Evolutionary conservation across 2,797 vertebrate species (phyloP).

Genomic region (Esox lucius): DNA sequence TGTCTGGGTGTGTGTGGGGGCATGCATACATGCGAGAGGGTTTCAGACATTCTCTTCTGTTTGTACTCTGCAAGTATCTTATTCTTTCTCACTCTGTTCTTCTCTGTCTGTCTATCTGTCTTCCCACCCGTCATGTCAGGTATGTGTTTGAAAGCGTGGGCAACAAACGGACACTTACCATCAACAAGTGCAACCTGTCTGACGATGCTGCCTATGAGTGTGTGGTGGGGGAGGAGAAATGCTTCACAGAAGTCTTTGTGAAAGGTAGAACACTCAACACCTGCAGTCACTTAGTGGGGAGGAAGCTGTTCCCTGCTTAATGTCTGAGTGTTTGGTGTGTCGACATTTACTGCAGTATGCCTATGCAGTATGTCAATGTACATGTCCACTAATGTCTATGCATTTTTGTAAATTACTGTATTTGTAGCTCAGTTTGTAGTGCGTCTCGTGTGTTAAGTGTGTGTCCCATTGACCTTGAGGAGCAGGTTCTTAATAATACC

Average conservation of each 20-base stretch:
- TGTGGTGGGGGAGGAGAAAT: conserved; percentile 83
- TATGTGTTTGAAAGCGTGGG: conserved; percentile 90
- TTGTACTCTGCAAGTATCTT: conserved; percentile 28
- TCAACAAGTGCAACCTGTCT: conserved; percentile 88
- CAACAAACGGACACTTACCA: conserved; percentile 84
- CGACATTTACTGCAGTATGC: neutral
- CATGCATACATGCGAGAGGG: conserved; percentile 24
- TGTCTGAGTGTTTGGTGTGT: neutral
- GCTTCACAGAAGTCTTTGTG: conserved; percentile 86
- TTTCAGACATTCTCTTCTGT: conserved; percentile 48
- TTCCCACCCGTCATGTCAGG: conserved; percentile 60
- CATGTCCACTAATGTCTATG: conserved; percentile 11
- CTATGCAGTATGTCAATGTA: neutral
- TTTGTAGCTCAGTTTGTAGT: neutral
- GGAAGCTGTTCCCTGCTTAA: neutral
- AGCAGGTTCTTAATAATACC: neutral
- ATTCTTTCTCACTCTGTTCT: conserved; percentile 11
- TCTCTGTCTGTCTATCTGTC: conserved; percentile 12
- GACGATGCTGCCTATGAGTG: conserved; percentile 91
- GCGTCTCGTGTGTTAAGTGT: neutral
- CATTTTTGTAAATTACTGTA: conserved; percentile 6
- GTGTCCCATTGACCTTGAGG: neutral
- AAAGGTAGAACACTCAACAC: conserved; percentile 78
- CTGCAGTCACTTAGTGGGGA: conserved; percentile 2
- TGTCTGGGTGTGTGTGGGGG: neutral